A percentile compares a stretch with the other conserved stretches of the same genome.
These are phyloP conservation scores for Merops nubicus DNA, from an alignment of 2,113 vertebrate species.

Conservation along the genomic window DNA sequence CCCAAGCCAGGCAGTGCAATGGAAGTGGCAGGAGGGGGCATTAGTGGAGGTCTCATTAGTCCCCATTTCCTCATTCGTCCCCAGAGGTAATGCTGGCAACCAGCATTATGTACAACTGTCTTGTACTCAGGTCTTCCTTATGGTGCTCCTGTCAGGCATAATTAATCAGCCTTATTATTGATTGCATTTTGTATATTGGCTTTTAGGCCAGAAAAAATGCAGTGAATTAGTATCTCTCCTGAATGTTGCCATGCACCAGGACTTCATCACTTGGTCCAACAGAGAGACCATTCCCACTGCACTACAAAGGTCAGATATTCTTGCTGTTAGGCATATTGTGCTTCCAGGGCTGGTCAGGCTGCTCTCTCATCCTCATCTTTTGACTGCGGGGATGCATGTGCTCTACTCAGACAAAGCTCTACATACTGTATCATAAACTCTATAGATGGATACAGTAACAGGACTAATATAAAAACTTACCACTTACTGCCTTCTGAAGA, in stretches of 20 bases:
- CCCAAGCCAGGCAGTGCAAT: background rate
- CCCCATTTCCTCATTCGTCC: background rate
- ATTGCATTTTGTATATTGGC: background rate
- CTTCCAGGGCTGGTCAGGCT: background rate
- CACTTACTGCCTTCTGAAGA: background rate
- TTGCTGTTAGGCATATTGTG: rapidly evolving
- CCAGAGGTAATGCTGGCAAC: background rate
- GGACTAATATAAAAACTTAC: background rate
- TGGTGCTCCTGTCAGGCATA: constrained; percentile 16
- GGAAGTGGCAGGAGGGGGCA: background rate
- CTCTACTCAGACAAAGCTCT: background rate
- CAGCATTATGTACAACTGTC: background rate
- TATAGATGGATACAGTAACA: background rate
- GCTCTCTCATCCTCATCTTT: background rate
- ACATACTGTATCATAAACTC: background rate
- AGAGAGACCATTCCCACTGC: background rate
- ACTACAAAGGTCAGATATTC: background rate
- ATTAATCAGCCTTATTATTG: constrained; percentile 25
- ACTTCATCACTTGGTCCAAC: background rate
- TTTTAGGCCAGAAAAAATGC: background rate
- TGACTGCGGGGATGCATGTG: background rate
- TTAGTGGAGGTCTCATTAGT: constrained; percentile 8
- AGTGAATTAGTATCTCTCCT: background rate
- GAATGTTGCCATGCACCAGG: background rate
- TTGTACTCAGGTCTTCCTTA: background rate